Conservation (phyloP, 2,797 vertebrate genomes). For the Catostomus latipinnis region DNA sequence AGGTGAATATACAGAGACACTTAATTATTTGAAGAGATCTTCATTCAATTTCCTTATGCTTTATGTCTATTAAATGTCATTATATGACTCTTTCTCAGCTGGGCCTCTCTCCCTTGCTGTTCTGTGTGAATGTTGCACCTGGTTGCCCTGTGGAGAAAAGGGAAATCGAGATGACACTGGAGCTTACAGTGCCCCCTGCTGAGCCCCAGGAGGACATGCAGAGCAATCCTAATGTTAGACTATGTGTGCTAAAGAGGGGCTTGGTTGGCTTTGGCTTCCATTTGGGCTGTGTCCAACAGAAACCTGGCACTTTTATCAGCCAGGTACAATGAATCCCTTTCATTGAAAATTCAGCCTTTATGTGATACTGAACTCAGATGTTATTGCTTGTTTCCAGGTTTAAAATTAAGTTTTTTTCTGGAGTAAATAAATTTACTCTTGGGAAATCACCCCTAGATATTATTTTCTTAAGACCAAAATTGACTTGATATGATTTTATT, state of each 20-base stretch:
- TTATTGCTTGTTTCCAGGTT: background rate
- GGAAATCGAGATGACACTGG: slow-evolving; percentile 15
- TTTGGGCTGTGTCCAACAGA: slow-evolving; percentile 66
- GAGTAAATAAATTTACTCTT: background rate
- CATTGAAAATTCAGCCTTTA: slow-evolving; percentile 42
- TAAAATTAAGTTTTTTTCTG: background rate
- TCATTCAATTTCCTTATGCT: background rate
- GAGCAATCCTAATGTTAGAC: slow-evolving; percentile 49
- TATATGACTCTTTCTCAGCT: slow-evolving; percentile 63
- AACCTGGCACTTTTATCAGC: slow-evolving; percentile 70
- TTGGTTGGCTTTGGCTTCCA: slow-evolving; percentile 72
- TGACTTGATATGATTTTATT: background rate
- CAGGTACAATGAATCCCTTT: slow-evolving; percentile 71
- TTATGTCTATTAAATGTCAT: background rate
- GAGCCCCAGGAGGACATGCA: slow-evolving; percentile 38
- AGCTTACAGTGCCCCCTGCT: slow-evolving; percentile 1
- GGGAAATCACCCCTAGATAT: slow-evolving; percentile 6
- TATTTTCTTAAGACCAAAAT: background rate
- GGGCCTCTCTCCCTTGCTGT: slow-evolving; percentile 77
- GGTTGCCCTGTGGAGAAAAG: slow-evolving; percentile 50
- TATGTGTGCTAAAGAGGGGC: slow-evolving; percentile 66
- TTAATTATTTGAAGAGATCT: too few relatives aligned
- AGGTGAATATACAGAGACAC: slow-evolving; percentile 67
- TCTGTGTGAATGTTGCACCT: slow-evolving; percentile 66
- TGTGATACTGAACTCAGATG: slow-evolving; percentile 42